Conservation (phyloP, 2,888 invertebrate species). For the Xanthorhoe spadicearia region DNA sequence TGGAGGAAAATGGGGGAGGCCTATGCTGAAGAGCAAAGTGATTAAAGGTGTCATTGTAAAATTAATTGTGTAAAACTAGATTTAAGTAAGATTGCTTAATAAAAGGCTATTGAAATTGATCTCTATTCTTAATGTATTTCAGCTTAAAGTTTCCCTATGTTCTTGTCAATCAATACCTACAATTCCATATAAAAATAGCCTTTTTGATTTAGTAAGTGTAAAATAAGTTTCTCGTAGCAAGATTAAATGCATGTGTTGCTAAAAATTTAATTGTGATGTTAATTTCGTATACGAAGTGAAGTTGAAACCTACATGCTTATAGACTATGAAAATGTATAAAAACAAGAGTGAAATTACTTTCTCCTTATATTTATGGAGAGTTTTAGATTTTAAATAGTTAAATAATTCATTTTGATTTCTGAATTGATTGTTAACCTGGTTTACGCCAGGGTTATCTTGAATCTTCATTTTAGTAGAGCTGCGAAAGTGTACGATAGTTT, state of each 20-base stretch:
- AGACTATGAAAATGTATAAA: conserved; percentile 3
- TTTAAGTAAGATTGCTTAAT: no score
- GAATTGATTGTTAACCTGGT: no score
- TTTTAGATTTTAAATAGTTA: neutral
- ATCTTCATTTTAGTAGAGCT: no score
- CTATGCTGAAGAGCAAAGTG: no score
- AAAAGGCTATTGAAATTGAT: no score
- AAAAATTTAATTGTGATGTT: conserved; percentile 34
- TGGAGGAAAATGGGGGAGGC: no score
- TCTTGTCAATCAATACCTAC: neutral
- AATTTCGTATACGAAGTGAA: conserved; percentile 31
- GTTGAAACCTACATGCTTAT: conserved; percentile 32
- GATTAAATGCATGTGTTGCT: conserved; percentile 16
- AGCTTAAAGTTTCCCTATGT: conserved; percentile 9
- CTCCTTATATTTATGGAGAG: neutral
- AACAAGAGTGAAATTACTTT: conserved; percentile 6
- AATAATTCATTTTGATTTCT: no score
- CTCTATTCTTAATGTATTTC: conserved; percentile 4
- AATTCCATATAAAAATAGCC: neutral
- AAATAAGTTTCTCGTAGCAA: neutral
- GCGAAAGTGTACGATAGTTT: no score
- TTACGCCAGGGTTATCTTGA: no score
- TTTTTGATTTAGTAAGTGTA: conserved; percentile 5
- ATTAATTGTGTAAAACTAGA: no score
- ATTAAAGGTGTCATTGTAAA: no score